Base-by-base conservation (phyloP, 2,113 vertebrate species). In the Macroglossus sobrinus region DNA sequence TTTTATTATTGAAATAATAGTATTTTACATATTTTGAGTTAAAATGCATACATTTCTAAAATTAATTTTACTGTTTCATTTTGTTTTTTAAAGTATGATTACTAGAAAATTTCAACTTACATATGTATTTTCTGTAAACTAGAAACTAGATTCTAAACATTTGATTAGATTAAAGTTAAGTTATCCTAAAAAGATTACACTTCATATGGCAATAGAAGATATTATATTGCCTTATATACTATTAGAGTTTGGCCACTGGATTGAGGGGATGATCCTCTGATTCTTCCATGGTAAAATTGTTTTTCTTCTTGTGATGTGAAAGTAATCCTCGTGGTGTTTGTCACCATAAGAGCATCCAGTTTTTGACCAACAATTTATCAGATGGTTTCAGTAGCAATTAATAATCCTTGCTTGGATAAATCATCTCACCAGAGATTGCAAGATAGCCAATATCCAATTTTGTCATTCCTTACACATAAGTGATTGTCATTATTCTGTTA, bases 1-100 rank as follows among this genome's bases (percentile, higher is more conserved):
- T 95, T 92, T 57, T 86, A 45, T 89, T 69, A 78, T 47, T 76
- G 61, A 95, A 85, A 72, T 80, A 8, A 47, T 24, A 87, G 24
- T 45, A 74, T 78, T 79, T 95, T 93, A 76, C 18, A 22, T 82
- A 40, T 26, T 19, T 63, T 55, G 38, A 16, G 15, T 71, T 85
- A 82, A 74, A 74, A 22, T 76, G 35, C 35, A 38, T 53, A 33
- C 84, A 72, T 59, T 66, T 26, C 47, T 66, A 3, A 80, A 76
- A 53, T 66, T 71, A 85, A 76, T 75, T 80, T 89, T 22, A 69
- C 30, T 76, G 11, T 76, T 92, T 92, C 35, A 93, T 88, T 96
- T 79, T 43, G 72, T 21, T 50, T 93, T 76, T 82, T 45, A 24
- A 59, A 89, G 18, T 75, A 19, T 69, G 24, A 3, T 38, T 53